Percentiles rank a stretch among this genome's conserved stretches.
phyloP scores from a whole-genome alignment of 2,113 vertebrate genomes.

The Tachuris rubrigastra region DNA sequence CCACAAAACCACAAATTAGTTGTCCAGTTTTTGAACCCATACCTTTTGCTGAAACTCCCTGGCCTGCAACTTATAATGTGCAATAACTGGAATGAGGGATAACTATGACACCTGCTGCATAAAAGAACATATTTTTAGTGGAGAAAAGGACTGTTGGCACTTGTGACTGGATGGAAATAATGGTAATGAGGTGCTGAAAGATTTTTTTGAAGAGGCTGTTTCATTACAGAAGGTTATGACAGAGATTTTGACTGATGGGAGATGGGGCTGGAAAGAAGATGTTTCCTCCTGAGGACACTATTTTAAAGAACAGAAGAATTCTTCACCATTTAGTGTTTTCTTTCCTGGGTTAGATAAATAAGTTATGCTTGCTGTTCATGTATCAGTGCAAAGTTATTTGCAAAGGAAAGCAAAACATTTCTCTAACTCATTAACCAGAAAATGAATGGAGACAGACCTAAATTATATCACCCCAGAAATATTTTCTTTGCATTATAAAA shows the following conservation, averaged over 20 bases:
- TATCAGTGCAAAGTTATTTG: not conserved
- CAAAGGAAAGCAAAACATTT: not conserved
- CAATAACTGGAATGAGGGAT: not conserved
- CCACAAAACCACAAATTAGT: not conserved
- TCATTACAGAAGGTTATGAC: not conserved
- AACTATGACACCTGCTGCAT: not conserved
- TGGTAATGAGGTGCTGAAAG: not conserved
- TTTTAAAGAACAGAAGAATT: not conserved
- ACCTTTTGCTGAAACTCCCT: not conserved
- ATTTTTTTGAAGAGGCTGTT: not conserved
- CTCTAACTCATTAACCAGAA: not conserved
- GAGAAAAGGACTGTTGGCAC: not conserved
- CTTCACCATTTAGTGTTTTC: not conserved
- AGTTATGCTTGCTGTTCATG: not conserved
- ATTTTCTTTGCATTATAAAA: not conserved
- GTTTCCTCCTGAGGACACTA: not conserved
- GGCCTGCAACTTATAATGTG: not conserved
- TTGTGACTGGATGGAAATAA: not conserved
- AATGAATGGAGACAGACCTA: not conserved
- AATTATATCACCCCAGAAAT: not conserved
- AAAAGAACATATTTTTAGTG: not conserved
- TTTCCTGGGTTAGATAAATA: not conserved
- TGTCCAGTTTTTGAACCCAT: not conserved
- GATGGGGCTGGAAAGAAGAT: not conserved
- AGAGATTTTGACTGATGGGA: not conserved